Percentiles rank a stretch among this genome's conserved stretches.
Evolutionary conservation across 1,140 invertebrate genomes (phyloP).

Genomic region (Penaeus chinensis): DNA sequence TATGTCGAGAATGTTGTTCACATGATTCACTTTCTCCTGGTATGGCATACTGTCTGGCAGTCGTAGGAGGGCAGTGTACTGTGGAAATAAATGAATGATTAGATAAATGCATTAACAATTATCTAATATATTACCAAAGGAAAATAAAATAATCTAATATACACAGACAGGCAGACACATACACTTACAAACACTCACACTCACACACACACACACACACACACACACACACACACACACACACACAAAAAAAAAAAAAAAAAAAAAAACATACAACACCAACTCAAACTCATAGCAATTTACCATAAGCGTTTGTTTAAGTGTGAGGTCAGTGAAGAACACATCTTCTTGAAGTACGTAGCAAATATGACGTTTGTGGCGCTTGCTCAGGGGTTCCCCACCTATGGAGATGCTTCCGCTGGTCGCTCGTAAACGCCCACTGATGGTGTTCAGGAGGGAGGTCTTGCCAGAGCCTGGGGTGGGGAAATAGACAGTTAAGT

Average conservation of each 20-base stretch:
- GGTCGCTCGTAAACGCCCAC: conserved; percentile 76
- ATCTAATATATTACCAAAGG: not conserved
- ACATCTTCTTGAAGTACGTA: conserved; percentile 83
- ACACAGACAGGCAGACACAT: too few species aligned
- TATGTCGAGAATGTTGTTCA: conserved; percentile 84
- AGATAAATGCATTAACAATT: not conserved
- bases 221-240: not conserved
- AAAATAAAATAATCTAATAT: not conserved
- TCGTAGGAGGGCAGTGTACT: conserved; percentile 79
- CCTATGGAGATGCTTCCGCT: conserved; percentile 81
- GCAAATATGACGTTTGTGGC: conserved; percentile 81
- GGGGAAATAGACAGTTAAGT: not conserved
- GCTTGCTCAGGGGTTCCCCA: conserved; percentile 79
- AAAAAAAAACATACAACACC: not conserved
- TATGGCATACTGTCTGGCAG: conserved; percentile 81
- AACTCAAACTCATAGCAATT: conserved; percentile 59
- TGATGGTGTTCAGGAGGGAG: conserved; percentile 81
- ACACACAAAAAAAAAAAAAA: not conserved
- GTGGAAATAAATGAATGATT: conserved; percentile 63
- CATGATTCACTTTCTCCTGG: conserved; percentile 81
- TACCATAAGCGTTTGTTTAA: conserved; percentile 82
- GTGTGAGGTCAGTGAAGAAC: conserved; percentile 73
- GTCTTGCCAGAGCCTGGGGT: conserved; percentile 81
- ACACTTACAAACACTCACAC: not conserved
- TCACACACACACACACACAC: not conserved